phyloP scores from a whole-genome alignment of 2,888 invertebrate species.

The Pristionchus fissidentatus region DNA sequence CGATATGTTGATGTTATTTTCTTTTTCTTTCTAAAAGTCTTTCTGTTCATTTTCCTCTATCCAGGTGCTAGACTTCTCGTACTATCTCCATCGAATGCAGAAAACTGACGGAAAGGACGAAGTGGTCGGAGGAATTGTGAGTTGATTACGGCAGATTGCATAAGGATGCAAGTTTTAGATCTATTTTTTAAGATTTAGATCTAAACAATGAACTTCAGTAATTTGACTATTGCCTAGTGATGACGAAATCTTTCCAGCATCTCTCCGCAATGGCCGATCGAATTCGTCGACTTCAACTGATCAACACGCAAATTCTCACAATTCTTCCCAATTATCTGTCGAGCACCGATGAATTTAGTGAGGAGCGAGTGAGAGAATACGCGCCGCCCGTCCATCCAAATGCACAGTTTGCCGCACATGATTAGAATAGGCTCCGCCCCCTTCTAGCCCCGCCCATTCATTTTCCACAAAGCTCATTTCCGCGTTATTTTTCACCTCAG shows the following conservation, averaged over 20 bases:
- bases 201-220: background rate
- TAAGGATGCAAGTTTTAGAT: too few species aligned
- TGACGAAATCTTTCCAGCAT: constrained; percentile 80
- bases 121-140: constrained; percentile 87
- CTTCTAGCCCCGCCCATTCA: background rate
- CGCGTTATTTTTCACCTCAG: constrained; percentile 34
- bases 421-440: background rate
- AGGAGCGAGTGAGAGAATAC: constrained; percentile 94
- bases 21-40: background rate
- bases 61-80: constrained; percentile 97
- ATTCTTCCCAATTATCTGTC: constrained; percentile 84
- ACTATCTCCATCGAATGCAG: constrained; percentile 95
- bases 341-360: constrained; percentile 92
- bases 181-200: background rate
- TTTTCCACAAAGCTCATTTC: constrained; percentile 48
- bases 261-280: constrained; percentile 97
- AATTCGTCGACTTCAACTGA: constrained; percentile 95
- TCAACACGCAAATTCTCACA: constrained; percentile 86
- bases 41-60: constrained; percentile 78
- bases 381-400: constrained; percentile 89
- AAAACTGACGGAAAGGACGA: constrained; percentile 96
- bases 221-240: background rate
- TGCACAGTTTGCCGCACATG: constrained; percentile 20
- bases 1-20: background rate
- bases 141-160: constrained; percentile 25